These are phyloP conservation scores for Eupithecia centaureata DNA, from an alignment of 2,888 invertebrate genomes.

Conservation along the genomic window DNA sequence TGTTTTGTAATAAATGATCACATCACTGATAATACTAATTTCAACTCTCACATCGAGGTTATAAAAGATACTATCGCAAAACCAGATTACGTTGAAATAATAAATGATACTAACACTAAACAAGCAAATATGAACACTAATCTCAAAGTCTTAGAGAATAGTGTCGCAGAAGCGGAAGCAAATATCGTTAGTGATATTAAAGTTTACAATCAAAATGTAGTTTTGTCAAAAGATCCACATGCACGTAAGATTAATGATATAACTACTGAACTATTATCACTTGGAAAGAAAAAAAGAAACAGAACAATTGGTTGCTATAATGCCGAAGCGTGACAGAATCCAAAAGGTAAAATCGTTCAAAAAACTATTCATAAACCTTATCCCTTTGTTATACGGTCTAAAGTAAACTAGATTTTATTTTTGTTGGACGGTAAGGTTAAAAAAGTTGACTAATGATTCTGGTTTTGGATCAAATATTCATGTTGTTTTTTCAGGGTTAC, in stretches of 20 bases:
- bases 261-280: slow-evolving; percentile 75
- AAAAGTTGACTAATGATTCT: slow-evolving; percentile 83
- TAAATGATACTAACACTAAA: slow-evolving; percentile 22
- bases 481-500: slow-evolving; percentile 69
- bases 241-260: slow-evolving; percentile 78
- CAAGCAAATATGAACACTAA: slow-evolving; percentile 25
- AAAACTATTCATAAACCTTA: neutral
- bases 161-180: slow-evolving; percentile 43
- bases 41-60: slow-evolving; percentile 44
- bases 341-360: slow-evolving; percentile 28
- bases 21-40: slow-evolving; percentile 43
- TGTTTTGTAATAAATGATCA: slow-evolving; percentile 71
- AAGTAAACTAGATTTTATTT: slow-evolving; percentile 31
- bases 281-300: slow-evolving; percentile 55
- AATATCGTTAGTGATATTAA: slow-evolving; percentile 65
- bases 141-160: slow-evolving; percentile 11
- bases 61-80: slow-evolving; percentile 49
- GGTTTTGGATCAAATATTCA: slow-evolving; percentile 82
- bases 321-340: slow-evolving; percentile 65
- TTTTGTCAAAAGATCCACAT: slow-evolving; percentile 74
- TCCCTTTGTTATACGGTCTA: slow-evolving; percentile 46
- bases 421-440: slow-evolving; percentile 51
- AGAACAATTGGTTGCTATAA: slow-evolving; percentile 73
- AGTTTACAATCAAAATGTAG: slow-evolving; percentile 74
- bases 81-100: slow-evolving; percentile 13